These are phyloP conservation scores for Oasisia sp. DNA, from an alignment of 2,888 invertebrate genomes.

Conservation along the genomic window DNA sequence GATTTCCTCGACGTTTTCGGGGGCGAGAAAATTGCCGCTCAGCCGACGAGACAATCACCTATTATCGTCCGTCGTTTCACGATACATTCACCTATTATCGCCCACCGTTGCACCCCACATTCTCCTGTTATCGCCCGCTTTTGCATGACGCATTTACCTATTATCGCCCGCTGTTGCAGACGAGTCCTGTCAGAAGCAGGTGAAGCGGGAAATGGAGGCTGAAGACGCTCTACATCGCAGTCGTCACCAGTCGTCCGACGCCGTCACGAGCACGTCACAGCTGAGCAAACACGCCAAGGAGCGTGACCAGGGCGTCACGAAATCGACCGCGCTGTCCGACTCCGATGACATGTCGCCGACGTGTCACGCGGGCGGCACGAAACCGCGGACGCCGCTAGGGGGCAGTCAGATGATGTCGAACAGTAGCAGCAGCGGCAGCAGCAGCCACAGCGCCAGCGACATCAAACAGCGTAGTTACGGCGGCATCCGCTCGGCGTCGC, in stretches of 20 bases:
- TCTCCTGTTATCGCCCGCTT: not conserved
- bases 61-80: too few species aligned
- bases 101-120: too few species aligned
- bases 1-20: not conserved
- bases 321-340: not conserved
- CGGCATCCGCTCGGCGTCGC: not conserved
- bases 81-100: too few species aligned
- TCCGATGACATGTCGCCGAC: not conserved
- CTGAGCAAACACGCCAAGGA: conserved; percentile 17
- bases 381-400: not conserved
- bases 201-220: not conserved
- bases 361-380: not conserved
- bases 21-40: not conserved
- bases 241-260: not conserved
- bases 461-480: not conserved
- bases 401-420: conserved; percentile 13
- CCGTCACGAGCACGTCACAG: conserved; percentile 4
- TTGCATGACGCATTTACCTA: not conserved
- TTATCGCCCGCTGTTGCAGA: conserved; percentile 4
- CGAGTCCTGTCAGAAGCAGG: not conserved
- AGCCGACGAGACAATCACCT: too few species aligned
- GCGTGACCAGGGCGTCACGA: not conserved
- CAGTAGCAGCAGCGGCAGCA: conserved; percentile 12
- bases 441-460: not conserved
- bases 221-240: not conserved